phyloP scores from a whole-genome alignment of 2,888 invertebrate species.

The Chironomus tentans region DNA sequence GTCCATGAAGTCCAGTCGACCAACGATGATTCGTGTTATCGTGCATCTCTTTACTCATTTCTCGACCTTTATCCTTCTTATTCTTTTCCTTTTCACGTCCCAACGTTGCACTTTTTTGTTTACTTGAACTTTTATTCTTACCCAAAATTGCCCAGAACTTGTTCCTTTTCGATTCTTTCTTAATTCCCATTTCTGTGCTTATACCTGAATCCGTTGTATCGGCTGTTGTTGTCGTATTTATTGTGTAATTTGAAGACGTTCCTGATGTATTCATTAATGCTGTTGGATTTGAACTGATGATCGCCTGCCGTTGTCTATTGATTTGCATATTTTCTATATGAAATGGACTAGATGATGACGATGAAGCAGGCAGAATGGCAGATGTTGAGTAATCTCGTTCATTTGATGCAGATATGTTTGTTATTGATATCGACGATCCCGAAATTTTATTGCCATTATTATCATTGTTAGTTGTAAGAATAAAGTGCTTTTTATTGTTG shows the following conservation, averaged over 20 bases:
- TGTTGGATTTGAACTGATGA: background rate
- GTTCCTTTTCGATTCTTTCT: constrained; percentile 48
- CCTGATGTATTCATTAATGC: constrained; percentile 22
- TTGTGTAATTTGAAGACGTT: constrained; percentile 26
- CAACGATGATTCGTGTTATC: constrained; percentile 54
- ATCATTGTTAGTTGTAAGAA: background rate
- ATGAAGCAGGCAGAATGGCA: background rate
- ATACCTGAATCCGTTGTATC: constrained; percentile 27
- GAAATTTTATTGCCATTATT: constrained; percentile 1
- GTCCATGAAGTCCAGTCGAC: constrained; percentile 54
- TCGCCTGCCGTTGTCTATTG: constrained; percentile 32
- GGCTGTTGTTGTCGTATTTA: constrained; percentile 6
- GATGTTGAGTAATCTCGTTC: constrained; percentile 9
- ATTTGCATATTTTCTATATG: constrained; percentile 19
- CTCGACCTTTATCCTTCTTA: constrained; percentile 41
- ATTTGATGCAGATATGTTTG: background rate
- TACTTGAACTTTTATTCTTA: constrained; percentile 39
- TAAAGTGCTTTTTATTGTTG: constrained; percentile 29
- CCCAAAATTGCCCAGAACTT: constrained; percentile 62
- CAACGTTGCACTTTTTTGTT: constrained; percentile 57
- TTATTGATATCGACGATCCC: background rate
- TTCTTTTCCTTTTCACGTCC: constrained; percentile 55
- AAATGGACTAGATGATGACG: background rate
- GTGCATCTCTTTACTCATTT: constrained; percentile 37
- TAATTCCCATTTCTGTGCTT: constrained; percentile 37